Percentiles rank a stretch among this genome's conserved stretches.
These are phyloP conservation scores for Falco novaeseelandiae DNA, from an alignment of 2,797 vertebrate species.

Conservation along the genomic window DNA sequence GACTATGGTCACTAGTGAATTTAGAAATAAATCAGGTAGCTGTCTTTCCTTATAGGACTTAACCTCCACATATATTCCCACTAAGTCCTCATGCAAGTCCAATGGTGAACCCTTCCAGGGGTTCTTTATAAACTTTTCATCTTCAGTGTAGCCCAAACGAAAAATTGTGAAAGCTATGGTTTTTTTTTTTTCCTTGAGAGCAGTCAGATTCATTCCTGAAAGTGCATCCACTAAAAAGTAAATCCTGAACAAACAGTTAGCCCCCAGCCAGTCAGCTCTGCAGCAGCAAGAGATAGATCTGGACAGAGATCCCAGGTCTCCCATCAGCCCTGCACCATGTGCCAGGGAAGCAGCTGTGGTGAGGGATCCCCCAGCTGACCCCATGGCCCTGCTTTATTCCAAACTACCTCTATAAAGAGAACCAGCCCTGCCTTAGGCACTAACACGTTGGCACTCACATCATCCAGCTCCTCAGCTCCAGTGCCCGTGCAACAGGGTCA, in stretches of 20 bases:
- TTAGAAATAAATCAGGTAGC: background rate
- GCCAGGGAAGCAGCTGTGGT: background rate
- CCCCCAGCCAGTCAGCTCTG: background rate
- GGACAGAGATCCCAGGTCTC: rapidly evolving
- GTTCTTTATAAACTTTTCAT: background rate
- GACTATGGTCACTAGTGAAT: background rate
- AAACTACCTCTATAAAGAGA: background rate
- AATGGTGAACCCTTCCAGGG: background rate
- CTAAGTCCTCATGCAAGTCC: background rate
- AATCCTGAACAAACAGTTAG: background rate
- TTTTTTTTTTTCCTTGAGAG: background rate
- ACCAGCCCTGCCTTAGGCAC: background rate
- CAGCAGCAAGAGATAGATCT: background rate
- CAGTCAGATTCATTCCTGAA: background rate
- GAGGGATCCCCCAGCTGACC: background rate
- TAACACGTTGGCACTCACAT: rapidly evolving
- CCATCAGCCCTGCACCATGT: background rate
- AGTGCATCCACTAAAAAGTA: background rate
- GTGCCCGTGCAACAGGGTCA: background rate
- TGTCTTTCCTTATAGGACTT: background rate
- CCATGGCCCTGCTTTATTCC: background rate
- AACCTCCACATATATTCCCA: background rate
- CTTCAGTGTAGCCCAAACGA: background rate
- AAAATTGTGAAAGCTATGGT: background rate
- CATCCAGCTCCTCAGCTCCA: background rate